Base-by-base conservation (phyloP, 1,140 invertebrate species). In the Microplitis mediator region DNA sequence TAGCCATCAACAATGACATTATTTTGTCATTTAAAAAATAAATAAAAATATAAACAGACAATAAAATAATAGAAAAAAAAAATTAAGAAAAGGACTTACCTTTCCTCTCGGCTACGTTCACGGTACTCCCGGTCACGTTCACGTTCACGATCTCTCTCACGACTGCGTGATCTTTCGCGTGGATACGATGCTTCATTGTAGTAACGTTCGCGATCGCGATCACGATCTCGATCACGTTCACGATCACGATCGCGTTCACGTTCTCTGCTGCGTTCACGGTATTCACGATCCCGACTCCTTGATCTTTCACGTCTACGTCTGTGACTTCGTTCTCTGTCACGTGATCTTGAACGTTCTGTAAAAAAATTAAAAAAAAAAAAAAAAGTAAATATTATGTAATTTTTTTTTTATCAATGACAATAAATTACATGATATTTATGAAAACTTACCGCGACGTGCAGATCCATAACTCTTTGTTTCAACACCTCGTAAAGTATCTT, bases 401-500 rank as follows among this genome's bases (percentile, higher is more conserved):
- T 45, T 45, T 45, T 8, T 45, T 45, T 45, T 9, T 45, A 31
- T 52, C 2, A 63, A 62, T 16, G 52, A 23, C 23, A 14, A 23
- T 8, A 65, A 65, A 65, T 70, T 68, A 51, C 3, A 23, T 23
- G 23, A 23, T 23, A 23, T 23, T 23, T 23, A 23, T 36, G 36
- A 56, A 45, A 35, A 51, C 3, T 71, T 63, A 89, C 88, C 88
- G 88, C 90, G 86, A 71, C 90, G 84, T 63, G 88, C 90, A 76
- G 91, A 93, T 61, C 95, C 94, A 84, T 98, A 98, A 74, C 95
- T 97, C 85, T 98, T 98, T 2, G 94, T 94, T 87, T 99, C 97
- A n/a, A 99, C 95, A 16, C 97, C 97, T 85, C 97, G 93, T 35
- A 99, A 87, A 16, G 98, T 99, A 83, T 99, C 98, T 88, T 99